Base-by-base conservation (phyloP, 2,888 invertebrate genomes). In the Hypena proboscidalis region DNA sequence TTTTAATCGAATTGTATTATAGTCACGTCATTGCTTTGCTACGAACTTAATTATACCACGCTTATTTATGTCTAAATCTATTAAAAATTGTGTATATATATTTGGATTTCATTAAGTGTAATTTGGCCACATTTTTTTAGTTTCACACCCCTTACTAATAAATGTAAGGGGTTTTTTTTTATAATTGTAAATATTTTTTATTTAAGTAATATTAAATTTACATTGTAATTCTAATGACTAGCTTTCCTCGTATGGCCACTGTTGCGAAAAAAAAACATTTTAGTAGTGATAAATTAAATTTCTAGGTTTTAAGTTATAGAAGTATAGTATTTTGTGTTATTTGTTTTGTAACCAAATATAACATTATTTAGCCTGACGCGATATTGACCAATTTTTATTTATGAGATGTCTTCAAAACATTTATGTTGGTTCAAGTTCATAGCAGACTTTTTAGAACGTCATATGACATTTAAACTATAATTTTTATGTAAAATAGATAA, bases 81-180 rank as follows among this genome's bases (percentile, higher is more conserved):
- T 81, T 80, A 80, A 84, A 84, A 85, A 80, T 77, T 77, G 83
- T 88, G 84, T 89, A 87, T 88, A 89, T 86, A 89, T 90, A 89
- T 89, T 88, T 87, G 83, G 83, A 87, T 88, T 85, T 83, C 76
- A 80, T 88, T 88, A 88, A 79, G 70, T 83, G 83, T 91, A 91
- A 88, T 91, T 91, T 91, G 91, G 91, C 91, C 91, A 90, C 91
- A 83, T 84, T 86, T 87, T n/a, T 85, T 88, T 87, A 84, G 85
- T 86, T 80, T 73, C 53, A 65, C 79, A 76, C 78, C 80, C 83
- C 85, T 85, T 80, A 84, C 78, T 76, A 81, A 85, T 83, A 84
- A 78, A 69, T 63, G 80, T 81, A 83, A 84, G 88, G 82, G 77
- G 75, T 51, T 42, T 56, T 58, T 69, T 59, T 61, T 69, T 70